Conservation (phyloP, 2,113 vertebrate genomes). For the Pseudopipra pipra region DNA sequence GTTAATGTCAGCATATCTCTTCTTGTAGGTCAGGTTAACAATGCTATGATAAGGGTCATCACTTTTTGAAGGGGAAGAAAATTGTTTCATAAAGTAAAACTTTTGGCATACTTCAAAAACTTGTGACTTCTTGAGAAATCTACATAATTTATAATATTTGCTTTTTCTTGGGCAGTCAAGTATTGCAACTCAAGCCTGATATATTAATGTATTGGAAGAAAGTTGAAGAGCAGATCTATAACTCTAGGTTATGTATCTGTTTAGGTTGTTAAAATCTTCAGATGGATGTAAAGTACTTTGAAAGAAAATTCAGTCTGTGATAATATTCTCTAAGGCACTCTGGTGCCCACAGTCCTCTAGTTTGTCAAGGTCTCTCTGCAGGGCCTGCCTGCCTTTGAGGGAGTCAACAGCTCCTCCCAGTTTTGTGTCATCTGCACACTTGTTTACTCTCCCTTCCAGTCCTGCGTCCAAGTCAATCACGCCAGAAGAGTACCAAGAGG, state of each 20-base stretch:
- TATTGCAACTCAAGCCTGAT: neutral
- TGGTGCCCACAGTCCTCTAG: neutral
- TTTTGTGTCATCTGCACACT: neutral
- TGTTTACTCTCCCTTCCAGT: neutral
- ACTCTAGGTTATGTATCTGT: neutral
- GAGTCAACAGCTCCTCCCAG: neutral
- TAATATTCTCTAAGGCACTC: neutral
- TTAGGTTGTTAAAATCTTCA: neutral
- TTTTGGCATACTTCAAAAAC: neutral
- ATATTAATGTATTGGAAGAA: neutral
- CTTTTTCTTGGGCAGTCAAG: neutral
- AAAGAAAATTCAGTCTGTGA: neutral
- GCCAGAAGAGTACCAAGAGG: neutral
- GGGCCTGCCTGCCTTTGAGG: neutral
- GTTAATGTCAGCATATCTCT: slow-evolving; percentile 3
- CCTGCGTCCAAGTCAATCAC: too few relatives aligned
- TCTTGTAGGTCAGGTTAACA: neutral
- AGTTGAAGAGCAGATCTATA: neutral
- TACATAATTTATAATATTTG: neutral
- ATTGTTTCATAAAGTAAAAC: neutral
- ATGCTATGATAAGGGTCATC: neutral
- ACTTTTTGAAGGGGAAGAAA: neutral
- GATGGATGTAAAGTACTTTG: neutral
- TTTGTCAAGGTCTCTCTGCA: neutral
- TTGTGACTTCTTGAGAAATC: neutral